Evolutionary conservation across 2,797 vertebrate genomes (phyloP), one percentile per base, ranked within the genome.

Genomic region (Coilia nasus): DNA sequence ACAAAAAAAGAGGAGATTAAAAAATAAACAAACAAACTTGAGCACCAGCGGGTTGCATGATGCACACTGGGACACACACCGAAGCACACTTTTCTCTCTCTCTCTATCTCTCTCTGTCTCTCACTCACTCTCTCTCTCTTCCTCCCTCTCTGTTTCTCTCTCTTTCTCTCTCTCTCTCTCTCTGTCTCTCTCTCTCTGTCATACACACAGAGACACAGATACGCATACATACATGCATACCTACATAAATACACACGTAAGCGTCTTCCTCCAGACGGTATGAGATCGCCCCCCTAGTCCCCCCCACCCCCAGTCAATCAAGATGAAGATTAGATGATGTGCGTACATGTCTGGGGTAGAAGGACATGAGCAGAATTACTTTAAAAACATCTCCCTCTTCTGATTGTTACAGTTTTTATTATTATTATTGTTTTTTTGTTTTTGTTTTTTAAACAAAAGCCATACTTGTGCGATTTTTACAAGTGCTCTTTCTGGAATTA

Each of bases 401-500:
- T 85, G 88, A 89, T 94, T 94, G 92, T 94, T 93, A 92, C 91
- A 86, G 91, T 94, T 95, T 94, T 93, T 23, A n/a, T 62, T 54
- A 10, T 54, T 14, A 54, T 84, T 78, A 54, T 35, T 62, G 21
- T 82, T 47, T 54, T 47, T 31, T 23, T 54, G 12, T 87, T 80
- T 87, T 44, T 62, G 25, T 83, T 62, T 56, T 50, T 23, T 41
- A 28, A 17, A 23, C 80, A 93, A 94, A 95, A 94, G 95, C 94
- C 95, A 96, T 95, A 95, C 94, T 95, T 94, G 92, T 92, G 92
- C 92, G 88, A 92, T 90, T 92, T 92, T 87, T 93, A 94, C 90
- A 95, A 95, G 95, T 96, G 95, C 95, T 95, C 95, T 95, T 96
- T 96, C 92, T 95, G 94, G 93, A 95, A 94, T 90, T 93, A 94